Evolutionary conservation across 2,797 vertebrate species (phyloP), one percentile per base, ranked within the genome.

Genomic region (Neopelma chrysocephalum): DNA sequence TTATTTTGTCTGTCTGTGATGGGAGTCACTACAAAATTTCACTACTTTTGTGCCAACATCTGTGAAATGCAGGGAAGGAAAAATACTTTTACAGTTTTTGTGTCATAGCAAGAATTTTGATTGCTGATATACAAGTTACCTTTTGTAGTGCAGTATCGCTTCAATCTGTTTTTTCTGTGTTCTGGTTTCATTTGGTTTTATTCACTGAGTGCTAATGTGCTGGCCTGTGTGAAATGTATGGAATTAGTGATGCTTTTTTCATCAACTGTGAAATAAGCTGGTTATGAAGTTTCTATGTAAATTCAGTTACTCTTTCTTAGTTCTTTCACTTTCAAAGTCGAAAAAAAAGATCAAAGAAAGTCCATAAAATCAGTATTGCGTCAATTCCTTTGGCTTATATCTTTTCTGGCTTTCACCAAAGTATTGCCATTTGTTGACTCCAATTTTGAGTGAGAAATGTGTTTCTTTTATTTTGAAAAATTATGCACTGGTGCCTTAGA

Each of bases 1-100:
- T 95, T 95, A 90, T 92, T 92, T 94, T 76, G 66, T 48, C 70
- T 82, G 27, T 62, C 40, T 79, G 26, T 79, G 81, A 65, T 57
- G 57, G 34, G 50, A 93, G 42, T 92, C 62, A 53, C 57, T 76
- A 47, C 40, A 87, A 89, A 48, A 40, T 82, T 84, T 29, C 47
- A 47, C 31, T 51, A n/a, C 34, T 43, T 82, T 90, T 79, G 38
- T 86, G 54, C 73, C 47, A 76, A n/a, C 32, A 38, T 82, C 42
- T 90, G 12, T 69, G 66, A 93, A 89, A 72, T 58, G 12, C 25
- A 54, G 31, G 32, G 61, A 73, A 81, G 32, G 31, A 87, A 87
- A 90, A 87, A 65, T 22, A 47, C 81, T 90, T 56, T 2, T 45
- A 31, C 26, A 58, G 29, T 26, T 87, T 72, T 48, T 72, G 22